A percentile compares a stretch with the other conserved stretches of the same genome.
Evolutionary conservation across 2,888 invertebrate genomes (phyloP).

Genomic region (Cacoxenus indagator): DNA sequence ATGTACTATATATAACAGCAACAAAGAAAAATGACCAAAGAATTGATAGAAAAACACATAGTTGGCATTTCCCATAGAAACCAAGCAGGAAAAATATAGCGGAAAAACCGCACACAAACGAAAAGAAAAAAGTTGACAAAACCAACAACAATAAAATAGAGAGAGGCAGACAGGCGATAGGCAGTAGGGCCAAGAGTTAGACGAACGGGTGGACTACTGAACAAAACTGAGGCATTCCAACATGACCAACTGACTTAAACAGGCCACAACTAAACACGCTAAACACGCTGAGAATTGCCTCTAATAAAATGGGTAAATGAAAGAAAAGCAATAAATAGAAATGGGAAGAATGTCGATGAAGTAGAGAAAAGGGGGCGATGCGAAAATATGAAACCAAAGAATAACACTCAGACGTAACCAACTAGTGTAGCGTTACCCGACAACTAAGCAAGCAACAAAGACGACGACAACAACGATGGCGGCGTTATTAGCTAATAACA

Average conservation of each 20-base stretch:
- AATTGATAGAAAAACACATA: neutral
- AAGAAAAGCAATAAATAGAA: neutral
- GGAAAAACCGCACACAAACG: conserved; percentile 8
- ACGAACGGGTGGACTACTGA: neutral
- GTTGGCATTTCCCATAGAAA: neutral
- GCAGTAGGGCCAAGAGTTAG: neutral
- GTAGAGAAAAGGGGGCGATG: conserved; percentile 8
- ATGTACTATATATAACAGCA: neutral
- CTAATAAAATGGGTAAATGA: neutral
- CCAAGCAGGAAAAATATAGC: neutral
- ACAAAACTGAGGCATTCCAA: conserved; percentile 7
- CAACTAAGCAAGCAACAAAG: conserved; percentile 9
- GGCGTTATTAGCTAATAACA: conserved; percentile 19
- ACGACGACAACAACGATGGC: conserved; percentile 8
- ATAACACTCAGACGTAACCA: conserved; percentile 9
- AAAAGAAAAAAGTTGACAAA: conserved; percentile 2
- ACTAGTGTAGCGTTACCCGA: conserved; percentile 8
- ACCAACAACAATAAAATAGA: neutral
- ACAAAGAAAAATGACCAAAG: too few species aligned
- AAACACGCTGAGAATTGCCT: neutral
- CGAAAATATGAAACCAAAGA: conserved; percentile 18
- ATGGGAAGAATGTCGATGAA: neutral
- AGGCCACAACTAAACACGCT: neutral
- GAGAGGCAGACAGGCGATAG: neutral
- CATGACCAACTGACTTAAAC: conserved; percentile 14